Percentiles rank a stretch among this genome's conserved stretches.
These are phyloP conservation scores for Cataglyphis hispanica DNA, from an alignment of 1,140 invertebrate species.

Conservation along the genomic window DNA sequence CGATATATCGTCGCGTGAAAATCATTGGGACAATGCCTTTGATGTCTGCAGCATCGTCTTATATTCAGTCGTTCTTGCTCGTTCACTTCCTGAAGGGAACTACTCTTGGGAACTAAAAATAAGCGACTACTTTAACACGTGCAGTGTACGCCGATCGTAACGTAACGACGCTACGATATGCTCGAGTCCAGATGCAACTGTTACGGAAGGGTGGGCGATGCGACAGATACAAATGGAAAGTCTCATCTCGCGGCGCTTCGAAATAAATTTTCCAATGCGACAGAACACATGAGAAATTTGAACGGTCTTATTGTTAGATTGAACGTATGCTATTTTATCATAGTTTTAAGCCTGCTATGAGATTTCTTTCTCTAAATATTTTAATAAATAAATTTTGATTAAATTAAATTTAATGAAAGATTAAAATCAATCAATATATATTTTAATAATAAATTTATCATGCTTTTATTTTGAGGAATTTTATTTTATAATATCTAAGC, in stretches of 20 bases:
- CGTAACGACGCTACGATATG: conserved; percentile 49
- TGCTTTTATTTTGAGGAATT: not conserved
- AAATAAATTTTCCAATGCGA: conserved; percentile 47
- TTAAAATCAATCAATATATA: not conserved
- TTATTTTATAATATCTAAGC: not conserved
- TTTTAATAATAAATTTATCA: not conserved
- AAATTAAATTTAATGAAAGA: too few species aligned
- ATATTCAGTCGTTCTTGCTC: conserved; percentile 43
- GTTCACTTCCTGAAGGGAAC: conserved; percentile 72
- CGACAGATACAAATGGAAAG: conserved; percentile 55
- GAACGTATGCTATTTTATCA: conserved; percentile 3
- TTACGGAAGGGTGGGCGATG: not conserved
- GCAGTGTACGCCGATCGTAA: conserved; percentile 60
- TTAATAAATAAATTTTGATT: not conserved
- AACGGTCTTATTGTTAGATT: not conserved
- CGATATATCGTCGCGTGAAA: conserved; percentile 58
- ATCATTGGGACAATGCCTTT: conserved; percentile 64
- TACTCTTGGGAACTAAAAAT: conserved; percentile 71
- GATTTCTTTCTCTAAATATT: not conserved
- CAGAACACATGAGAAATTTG: conserved; percentile 10
- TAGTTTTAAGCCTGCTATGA: not conserved
- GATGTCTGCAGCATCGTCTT: conserved; percentile 55
- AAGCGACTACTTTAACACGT: conserved; percentile 72
- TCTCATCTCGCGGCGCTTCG: conserved; percentile 5
- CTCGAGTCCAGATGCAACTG: conserved; percentile 54